Evolutionary conservation across 2,113 vertebrate species (phyloP), one percentile per base, ranked within the genome.

Genomic region (Chascanopsetta lugubris): DNA sequence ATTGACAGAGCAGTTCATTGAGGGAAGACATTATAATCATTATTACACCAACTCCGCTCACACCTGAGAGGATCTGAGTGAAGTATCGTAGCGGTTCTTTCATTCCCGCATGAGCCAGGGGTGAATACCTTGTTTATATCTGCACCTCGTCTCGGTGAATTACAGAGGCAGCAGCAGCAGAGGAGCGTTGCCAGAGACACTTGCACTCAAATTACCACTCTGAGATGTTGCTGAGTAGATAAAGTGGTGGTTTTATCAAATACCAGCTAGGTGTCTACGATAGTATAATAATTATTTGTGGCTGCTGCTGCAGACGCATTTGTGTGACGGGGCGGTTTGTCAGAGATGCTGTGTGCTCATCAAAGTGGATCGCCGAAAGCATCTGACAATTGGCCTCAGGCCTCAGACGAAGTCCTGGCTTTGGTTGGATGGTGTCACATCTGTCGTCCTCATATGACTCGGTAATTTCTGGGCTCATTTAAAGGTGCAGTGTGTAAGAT

Each of bases 201-300:
- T 68, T 43, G 17, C 34, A 61, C 18, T n/a, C 11, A 72, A 77
- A 82, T 75, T 55, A 45, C 74, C n/a, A 20, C 32, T 61, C 32
- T 50, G 17, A 70, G 30, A 22, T 18, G 7, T 64, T 66, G 72
- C 62, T 18, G 34, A 51, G 47, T 6, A 20, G 51, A 53, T 57
- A 54, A 80, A 77, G 58, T 48, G 46, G 27, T 48, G 17, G 55
- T 72, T 78, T 29, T 45, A 51, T 62, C 57, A 70, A 72, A 72
- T 72, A 50, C 17, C 51, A 61, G 63, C 8, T 30, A 70, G 48
- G 55, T 63, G 64, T 77, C 68, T 61, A 20, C 7, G 45, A 62
- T 36, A 43, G 42, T 1, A 7, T 71, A 60, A 82, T 69, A 48
- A 69, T 79, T 77, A 69, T 79, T 77, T 80, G 54, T 40, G 49